Percentiles rank a stretch among this genome's conserved stretches.
phyloP scores from a whole-genome alignment of 2,113 vertebrate species.

The Circaetus cinerascens region DNA sequence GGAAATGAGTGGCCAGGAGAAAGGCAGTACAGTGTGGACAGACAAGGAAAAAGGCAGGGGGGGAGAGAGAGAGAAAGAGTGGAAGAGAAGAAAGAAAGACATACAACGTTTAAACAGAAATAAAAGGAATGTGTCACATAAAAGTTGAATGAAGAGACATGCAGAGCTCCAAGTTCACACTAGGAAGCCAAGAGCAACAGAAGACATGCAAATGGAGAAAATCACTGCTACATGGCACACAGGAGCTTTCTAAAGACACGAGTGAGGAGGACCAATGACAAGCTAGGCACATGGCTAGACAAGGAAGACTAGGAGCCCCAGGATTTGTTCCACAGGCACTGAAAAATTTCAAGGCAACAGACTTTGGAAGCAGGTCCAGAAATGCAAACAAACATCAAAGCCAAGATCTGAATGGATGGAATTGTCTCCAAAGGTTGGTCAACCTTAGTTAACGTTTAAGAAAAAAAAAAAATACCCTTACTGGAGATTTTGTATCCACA shows the following conservation, averaged over 20 bases:
- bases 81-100: constrained; percentile 65
- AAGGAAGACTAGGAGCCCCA: background rate
- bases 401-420: background rate
- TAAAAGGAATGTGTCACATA: constrained; percentile 67
- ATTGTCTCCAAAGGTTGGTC: background rate
- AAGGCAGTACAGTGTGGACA: constrained; percentile 69
- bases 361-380: background rate
- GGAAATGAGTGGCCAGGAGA: constrained; percentile 76
- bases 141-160: constrained; percentile 60
- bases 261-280: background rate
- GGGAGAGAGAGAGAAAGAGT: background rate
- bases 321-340: background rate
- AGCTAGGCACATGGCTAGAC: background rate
- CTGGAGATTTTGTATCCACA: background rate
- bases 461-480: background rate
- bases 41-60: constrained; percentile 61
- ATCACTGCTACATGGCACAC: background rate
- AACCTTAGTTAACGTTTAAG: background rate
- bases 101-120: constrained; percentile 77
- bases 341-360: background rate
- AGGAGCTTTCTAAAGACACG: background rate
- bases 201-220: constrained; percentile 58
- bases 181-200: constrained; percentile 46
- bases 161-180: constrained; percentile 42
- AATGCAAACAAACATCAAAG: background rate